Percentiles rank a stretch among this genome's conserved stretches.
These are phyloP conservation scores for Pterostichus niger DNA, from an alignment of 2,888 invertebrate genomes.

Conservation along the genomic window DNA sequence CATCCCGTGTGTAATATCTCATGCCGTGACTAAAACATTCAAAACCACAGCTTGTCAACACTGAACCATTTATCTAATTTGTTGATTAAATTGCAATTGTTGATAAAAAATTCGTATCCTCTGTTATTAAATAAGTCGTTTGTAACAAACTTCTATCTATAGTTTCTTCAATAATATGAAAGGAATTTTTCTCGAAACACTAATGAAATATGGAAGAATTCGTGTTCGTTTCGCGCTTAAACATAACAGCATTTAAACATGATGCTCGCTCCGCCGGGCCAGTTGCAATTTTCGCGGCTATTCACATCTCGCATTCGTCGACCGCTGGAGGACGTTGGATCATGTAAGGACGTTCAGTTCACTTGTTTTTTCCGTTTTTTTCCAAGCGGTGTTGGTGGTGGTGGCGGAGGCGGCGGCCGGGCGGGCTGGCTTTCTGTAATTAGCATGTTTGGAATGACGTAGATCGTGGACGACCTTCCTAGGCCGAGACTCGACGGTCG, in stretches of 20 bases:
- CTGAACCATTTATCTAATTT: too few relatives aligned
- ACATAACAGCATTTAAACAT: neutral
- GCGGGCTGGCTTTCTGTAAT: conserved; percentile 13
- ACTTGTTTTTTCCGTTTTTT: conserved; percentile 40
- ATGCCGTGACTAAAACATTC: too few relatives aligned
- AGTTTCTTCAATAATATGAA: too few relatives aligned
- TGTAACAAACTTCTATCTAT: too few relatives aligned
- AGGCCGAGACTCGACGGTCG: conserved; percentile 55
- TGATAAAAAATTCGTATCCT: too few relatives aligned
- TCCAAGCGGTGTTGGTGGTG: neutral
- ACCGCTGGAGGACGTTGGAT: conserved; percentile 41
- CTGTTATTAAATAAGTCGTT: too few relatives aligned
- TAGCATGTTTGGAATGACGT: conserved; percentile 64
- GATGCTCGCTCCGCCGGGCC: neutral
- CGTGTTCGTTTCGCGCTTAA: too few relatives aligned
- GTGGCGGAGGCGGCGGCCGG: conserved; percentile 15
- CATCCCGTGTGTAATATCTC: too few relatives aligned
- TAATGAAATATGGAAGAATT: too few relatives aligned
- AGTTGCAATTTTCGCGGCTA: neutral
- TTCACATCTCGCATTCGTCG: conserved; percentile 6
- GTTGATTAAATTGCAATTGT: too few relatives aligned
- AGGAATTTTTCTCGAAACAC: too few relatives aligned
- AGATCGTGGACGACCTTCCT: conserved; percentile 63
- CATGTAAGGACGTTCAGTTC: conserved; percentile 48
- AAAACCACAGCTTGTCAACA: too few relatives aligned